A percentile compares a stretch with the other conserved stretches of the same genome.
Conservation (phyloP, 1,140 invertebrate species). For the Wiebesia pumilae region DNA sequence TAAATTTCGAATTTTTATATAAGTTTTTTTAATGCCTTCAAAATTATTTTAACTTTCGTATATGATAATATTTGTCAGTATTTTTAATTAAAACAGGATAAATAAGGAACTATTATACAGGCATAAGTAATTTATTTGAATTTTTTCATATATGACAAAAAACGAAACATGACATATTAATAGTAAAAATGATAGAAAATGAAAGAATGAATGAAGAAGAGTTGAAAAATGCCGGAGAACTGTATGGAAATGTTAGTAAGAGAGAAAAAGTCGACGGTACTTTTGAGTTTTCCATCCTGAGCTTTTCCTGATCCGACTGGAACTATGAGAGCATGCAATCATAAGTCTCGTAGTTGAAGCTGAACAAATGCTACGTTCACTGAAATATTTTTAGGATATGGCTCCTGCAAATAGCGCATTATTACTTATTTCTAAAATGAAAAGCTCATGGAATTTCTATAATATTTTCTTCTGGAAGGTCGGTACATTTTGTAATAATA, state of each 20-base stretch:
- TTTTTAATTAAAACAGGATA: no score
- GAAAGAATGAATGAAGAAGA: conserved; percentile 24
- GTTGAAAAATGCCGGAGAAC: conserved; percentile 46
- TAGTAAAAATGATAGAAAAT: conserved; percentile 17
- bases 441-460: conserved; percentile 42
- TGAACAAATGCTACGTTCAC: conserved; percentile 60
- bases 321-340: conserved; percentile 57
- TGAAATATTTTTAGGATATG: conserved; percentile 60
- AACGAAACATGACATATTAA: not conserved
- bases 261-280: conserved; percentile 52
- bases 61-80: no score
- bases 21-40: no score
- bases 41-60: no score
- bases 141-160: no score
- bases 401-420: conserved; percentile 51
- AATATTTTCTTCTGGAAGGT: conserved; percentile 3
- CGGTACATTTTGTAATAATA: not conserved
- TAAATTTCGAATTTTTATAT: no score
- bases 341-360: conserved; percentile 60
- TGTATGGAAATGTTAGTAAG: conserved; percentile 46
- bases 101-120: no score
- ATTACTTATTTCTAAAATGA: conserved; percentile 60
- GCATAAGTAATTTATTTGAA: no score
- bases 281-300: conserved; percentile 59
- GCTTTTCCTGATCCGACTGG: conserved; percentile 62